These are phyloP conservation scores for Clarias fuscus DNA, from an alignment of 2,797 vertebrate species.

Conservation along the genomic window DNA sequence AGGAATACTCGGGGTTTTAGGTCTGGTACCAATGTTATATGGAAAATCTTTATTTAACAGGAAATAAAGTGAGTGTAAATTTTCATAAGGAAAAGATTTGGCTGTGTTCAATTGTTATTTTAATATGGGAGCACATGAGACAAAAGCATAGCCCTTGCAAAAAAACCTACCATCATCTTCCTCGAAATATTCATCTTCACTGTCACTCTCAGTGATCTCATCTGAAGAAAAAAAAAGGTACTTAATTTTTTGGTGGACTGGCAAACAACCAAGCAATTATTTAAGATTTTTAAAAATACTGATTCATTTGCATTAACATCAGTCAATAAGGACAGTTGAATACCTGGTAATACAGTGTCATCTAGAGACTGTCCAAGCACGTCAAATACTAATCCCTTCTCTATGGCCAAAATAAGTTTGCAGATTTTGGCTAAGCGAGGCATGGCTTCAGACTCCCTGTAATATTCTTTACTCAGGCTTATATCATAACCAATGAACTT, in stretches of 20 bases:
- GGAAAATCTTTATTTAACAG: no score
- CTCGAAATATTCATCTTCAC: conserved; percentile 37
- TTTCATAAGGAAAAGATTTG: neutral
- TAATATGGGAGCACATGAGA: neutral
- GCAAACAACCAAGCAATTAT: neutral
- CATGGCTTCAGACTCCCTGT: conserved; percentile 20
- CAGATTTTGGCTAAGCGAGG: conserved; percentile 33
- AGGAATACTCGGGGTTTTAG: neutral
- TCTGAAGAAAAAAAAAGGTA: conserved; percentile 6
- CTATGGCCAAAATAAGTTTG: conserved; percentile 33
- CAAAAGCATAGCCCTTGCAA: neutral
- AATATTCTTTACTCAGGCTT: conserved; percentile 30
- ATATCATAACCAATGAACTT: conserved; percentile 31
- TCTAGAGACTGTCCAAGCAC: conserved; percentile 20
- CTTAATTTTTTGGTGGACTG: neutral
- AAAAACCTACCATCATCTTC: conserved; percentile 6
- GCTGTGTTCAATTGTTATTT: neutral
- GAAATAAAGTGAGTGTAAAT: neutral
- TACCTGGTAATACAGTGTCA: conserved; percentile 19
- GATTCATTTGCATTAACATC: neutral
- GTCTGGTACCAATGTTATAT: no score
- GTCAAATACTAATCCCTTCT: conserved; percentile 3
- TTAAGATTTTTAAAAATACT: neutral
- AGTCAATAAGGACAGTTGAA: neutral
- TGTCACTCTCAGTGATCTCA: conserved; percentile 22